phyloP scores from a whole-genome alignment of 1,140 invertebrate genomes.

The Drosophila triauraria region DNA sequence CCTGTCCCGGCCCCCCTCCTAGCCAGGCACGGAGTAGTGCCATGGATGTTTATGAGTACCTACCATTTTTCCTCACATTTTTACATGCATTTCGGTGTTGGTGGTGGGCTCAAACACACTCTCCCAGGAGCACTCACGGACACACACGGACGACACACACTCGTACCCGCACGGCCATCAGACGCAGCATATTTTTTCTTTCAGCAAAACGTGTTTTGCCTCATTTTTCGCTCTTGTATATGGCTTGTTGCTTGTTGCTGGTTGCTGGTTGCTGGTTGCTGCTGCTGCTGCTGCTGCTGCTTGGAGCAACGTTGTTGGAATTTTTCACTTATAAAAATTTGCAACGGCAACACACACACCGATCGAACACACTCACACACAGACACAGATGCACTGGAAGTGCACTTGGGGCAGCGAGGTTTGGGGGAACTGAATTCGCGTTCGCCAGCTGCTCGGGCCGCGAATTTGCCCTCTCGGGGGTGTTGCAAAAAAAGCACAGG shows the following conservation, averaged over 20 bases:
- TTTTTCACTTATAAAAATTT: slow-evolving; percentile 81
- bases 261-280: too few relatives aligned
- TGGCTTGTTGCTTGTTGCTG: slow-evolving; percentile 53
- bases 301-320: slow-evolving; percentile 75
- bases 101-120: slow-evolving; percentile 59
- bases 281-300: slow-evolving; percentile 14
- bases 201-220: slow-evolving; percentile 81
- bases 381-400: slow-evolving; percentile 6
- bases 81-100: slow-evolving; percentile 54
- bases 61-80: slow-evolving; percentile 76
- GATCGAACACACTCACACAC: slow-evolving; percentile 17
- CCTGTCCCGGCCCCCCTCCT: neutral
- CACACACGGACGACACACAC: slow-evolving; percentile 43
- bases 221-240: slow-evolving; percentile 78
- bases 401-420: slow-evolving; percentile 24
- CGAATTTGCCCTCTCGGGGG: slow-evolving; percentile 7
- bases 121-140: slow-evolving; percentile 50
- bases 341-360: slow-evolving; percentile 56
- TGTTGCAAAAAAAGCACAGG: neutral
- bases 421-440: slow-evolving; percentile 36
- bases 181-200: slow-evolving; percentile 67
- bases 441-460: slow-evolving; percentile 43
- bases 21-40: neutral
- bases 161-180: slow-evolving; percentile 54
- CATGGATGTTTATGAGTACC: slow-evolving; percentile 53